Percentiles rank a stretch among this genome's conserved stretches.
phyloP scores from a whole-genome alignment of 1,140 invertebrate species.

The Drosophila aff. region DNA sequence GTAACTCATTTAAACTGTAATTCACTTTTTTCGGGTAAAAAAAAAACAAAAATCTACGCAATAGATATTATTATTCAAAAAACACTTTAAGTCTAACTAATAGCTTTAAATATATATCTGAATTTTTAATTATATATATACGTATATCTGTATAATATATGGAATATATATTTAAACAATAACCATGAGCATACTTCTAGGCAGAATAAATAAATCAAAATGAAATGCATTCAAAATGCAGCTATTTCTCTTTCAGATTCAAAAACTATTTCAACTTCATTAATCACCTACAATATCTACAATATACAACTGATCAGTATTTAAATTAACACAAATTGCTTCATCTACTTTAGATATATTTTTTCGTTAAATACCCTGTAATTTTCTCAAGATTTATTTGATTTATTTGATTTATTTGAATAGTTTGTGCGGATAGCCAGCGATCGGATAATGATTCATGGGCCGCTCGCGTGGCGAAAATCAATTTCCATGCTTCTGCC shows the following conservation, averaged over 20 bases:
- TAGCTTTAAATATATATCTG: neutral
- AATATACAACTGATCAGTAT: neutral
- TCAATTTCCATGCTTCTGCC: constrained; percentile 34
- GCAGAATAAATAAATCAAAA: neutral
- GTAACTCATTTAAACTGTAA: neutral
- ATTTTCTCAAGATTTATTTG: neutral
- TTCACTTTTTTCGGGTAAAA: neutral
- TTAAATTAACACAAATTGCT: neutral
- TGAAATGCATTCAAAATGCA: neutral
- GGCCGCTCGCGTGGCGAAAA: constrained; percentile 8
- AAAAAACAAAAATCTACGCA: neutral
- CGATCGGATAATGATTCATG: constrained; percentile 35
- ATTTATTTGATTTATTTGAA: constrained; percentile 1
- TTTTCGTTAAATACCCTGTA: neutral
- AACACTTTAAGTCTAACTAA: neutral
- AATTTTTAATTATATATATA: neutral
- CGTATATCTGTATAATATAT: neutral
- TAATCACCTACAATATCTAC: neutral
- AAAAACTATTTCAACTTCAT: neutral
- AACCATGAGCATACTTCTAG: neutral
- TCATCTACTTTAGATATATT: neutral
- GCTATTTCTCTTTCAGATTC: neutral
- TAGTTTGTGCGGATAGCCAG: neutral
- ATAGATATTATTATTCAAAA: neutral
- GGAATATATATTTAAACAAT: neutral